Conservation (phyloP, 2,797 vertebrate genomes). For the Chelon labrosus region DNA sequence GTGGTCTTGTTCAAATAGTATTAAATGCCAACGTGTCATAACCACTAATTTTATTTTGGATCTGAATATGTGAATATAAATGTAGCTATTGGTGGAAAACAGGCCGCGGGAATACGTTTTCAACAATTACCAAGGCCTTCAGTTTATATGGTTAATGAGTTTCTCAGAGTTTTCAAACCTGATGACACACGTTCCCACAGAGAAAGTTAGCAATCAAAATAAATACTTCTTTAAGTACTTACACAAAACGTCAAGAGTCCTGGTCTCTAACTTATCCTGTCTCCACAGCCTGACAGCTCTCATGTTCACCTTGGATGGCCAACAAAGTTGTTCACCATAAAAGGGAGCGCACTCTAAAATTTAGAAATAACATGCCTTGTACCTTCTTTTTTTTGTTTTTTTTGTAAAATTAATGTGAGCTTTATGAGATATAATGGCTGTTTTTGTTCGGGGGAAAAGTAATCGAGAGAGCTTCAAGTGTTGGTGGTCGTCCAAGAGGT, state of each 20-base stretch:
- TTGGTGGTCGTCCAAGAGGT: conserved; percentile 51
- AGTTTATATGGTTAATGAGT: conserved; percentile 14
- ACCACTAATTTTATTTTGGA: conserved; percentile 17
- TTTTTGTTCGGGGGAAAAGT: conserved; percentile 19
- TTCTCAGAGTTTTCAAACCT: conserved; percentile 4
- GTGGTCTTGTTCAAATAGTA: background rate
- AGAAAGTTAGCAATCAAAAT: conserved; percentile 3
- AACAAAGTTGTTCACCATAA: conserved; percentile 17
- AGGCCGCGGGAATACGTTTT: conserved; percentile 4
- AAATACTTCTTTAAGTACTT: conserved; percentile 17
- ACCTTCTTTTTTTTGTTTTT: background rate
- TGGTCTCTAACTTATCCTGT: background rate
- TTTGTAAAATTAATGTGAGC: conserved; percentile 12
- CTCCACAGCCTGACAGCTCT: conserved; percentile 22
- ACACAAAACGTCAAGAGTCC: background rate
- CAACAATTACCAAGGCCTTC: background rate
- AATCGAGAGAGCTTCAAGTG: conserved; percentile 19
- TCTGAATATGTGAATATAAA: conserved; percentile 2
- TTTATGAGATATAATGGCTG: conserved; percentile 36
- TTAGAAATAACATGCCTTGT: conserved; percentile 12
- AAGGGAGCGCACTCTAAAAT: conserved; percentile 15
- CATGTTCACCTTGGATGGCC: conserved; percentile 20
- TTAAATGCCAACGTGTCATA: conserved; percentile 19
- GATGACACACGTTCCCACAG: background rate
- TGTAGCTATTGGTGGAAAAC: conserved; percentile 19